Percentiles rank a stretch among this genome's conserved stretches.
phyloP scores from a whole-genome alignment of 1,140 invertebrate genomes.

The Melanaphis sacchari region DNA sequence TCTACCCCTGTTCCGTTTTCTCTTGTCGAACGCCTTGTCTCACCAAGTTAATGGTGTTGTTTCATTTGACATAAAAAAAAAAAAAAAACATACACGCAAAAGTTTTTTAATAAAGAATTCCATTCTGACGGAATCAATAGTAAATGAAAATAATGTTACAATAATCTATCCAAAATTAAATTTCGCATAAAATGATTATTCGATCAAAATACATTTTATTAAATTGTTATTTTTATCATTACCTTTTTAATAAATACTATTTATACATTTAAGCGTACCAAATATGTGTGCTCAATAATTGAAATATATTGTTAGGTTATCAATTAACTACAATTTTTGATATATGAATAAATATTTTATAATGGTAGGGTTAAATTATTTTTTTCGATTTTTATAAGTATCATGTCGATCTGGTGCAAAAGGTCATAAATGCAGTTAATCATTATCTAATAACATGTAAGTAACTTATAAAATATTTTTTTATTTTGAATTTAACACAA shows the following conservation, averaged over 20 bases:
- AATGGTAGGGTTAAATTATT: no score
- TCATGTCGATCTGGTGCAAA: no score
- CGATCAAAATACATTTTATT: not conserved
- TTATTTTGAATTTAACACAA: no score
- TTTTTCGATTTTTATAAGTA: no score
- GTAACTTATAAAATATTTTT: no score
- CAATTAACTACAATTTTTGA: no score
- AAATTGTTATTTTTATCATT: not conserved
- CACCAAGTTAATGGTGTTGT: not conserved
- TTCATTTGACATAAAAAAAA: conserved; percentile 27
- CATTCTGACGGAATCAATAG: not conserved
- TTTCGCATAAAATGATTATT: not conserved
- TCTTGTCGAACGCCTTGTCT: conserved; percentile 19
- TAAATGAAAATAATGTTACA: not conserved
- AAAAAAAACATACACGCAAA: not conserved
- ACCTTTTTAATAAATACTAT: not conserved
- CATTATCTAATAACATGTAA: no score
- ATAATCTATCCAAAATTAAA: not conserved
- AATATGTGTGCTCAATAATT: no score
- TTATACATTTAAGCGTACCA: not conserved
- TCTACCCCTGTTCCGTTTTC: not conserved
- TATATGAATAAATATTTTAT: no score
- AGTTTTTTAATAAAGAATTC: not conserved
- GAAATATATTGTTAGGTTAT: no score
- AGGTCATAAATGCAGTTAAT: no score